Evolutionary conservation across 2,888 invertebrate genomes (phyloP).

Genomic region (Allolobophora icterica): DNA sequence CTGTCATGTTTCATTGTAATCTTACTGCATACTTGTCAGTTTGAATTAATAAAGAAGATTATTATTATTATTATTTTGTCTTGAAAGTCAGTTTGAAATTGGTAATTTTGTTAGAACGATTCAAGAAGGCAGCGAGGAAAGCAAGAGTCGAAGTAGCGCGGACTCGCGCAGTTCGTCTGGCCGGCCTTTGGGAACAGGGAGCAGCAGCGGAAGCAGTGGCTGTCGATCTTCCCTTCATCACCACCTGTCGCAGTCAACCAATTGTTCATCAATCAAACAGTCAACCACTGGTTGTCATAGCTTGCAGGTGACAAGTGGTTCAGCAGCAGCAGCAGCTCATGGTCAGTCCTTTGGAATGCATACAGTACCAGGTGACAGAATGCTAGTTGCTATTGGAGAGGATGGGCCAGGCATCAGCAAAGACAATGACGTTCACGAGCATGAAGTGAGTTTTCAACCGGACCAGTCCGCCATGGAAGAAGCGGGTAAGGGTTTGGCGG

Average conservation of each 20-base stretch:
- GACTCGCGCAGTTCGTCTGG: not conserved
- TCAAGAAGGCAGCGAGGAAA: slow-evolving; percentile 25
- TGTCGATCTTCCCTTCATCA: not conserved
- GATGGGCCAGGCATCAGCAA: not conserved
- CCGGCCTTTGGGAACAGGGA: not conserved
- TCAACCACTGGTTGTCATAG: not conserved
- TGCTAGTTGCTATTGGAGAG: not conserved
- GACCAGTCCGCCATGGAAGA: not conserved
- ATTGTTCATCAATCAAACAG: not conserved
- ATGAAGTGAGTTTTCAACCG: slow-evolving; percentile 6
- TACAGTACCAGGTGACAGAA: not conserved
- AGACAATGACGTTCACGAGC: not conserved
- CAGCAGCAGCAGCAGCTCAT: not conserved
- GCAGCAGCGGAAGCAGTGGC: not conserved
- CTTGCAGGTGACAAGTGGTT: not conserved
- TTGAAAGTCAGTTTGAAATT: not conserved
- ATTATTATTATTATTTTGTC: no score
- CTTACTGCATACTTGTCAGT: no score
- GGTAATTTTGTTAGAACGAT: not conserved
- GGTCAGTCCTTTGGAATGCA: not conserved
- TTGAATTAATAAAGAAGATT: no score
- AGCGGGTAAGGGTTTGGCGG: slow-evolving; percentile 11
- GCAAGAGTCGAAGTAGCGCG: not conserved
- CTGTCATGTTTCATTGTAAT: no score
- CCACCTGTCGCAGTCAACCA: not conserved